Evolutionary conservation across 2,797 vertebrate species (phyloP).

Genomic region (Manis pentadactyla): DNA sequence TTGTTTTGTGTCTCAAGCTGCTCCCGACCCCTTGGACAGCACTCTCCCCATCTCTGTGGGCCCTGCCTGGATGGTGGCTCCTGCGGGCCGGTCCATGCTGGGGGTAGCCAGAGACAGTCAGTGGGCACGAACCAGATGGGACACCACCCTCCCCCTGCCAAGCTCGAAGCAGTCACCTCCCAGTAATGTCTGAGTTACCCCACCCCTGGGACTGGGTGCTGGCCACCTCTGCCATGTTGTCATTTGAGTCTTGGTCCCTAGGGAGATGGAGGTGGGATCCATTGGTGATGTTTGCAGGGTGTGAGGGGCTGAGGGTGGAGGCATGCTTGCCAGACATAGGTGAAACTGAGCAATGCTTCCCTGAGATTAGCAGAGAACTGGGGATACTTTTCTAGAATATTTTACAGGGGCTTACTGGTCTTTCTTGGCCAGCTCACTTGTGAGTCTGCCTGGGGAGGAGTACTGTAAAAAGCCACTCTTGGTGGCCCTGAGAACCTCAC

Average conservation of each 20-base stretch:
- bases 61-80: slow-evolving; percentile 75
- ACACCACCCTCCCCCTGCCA: slow-evolving; percentile 63
- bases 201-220: not conserved
- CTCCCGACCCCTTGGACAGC: slow-evolving; percentile 82
- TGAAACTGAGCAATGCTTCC: not conserved
- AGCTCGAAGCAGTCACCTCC: slow-evolving; percentile 77
- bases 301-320: not conserved
- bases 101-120: slow-evolving; percentile 88
- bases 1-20: slow-evolving; percentile 87
- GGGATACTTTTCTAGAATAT: not conserved
- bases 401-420: not conserved
- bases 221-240: slow-evolving; percentile 77
- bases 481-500: not conserved
- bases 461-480: not conserved
- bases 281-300: not conserved
- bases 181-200: slow-evolving; percentile 84
- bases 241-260: slow-evolving; percentile 77
- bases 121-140: slow-evolving; percentile 80
- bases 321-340: no score
- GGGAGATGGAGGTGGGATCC: not conserved
- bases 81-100: slow-evolving; percentile 85
- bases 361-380: not conserved
- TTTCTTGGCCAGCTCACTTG: not conserved
- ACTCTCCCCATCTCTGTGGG: slow-evolving; percentile 73
- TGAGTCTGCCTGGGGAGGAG: not conserved